A percentile compares a stretch with the other conserved stretches of the same genome.
Evolutionary conservation across 2,888 invertebrate genomes (phyloP).

Genomic region (Aspidiotus rigidus): DNA sequence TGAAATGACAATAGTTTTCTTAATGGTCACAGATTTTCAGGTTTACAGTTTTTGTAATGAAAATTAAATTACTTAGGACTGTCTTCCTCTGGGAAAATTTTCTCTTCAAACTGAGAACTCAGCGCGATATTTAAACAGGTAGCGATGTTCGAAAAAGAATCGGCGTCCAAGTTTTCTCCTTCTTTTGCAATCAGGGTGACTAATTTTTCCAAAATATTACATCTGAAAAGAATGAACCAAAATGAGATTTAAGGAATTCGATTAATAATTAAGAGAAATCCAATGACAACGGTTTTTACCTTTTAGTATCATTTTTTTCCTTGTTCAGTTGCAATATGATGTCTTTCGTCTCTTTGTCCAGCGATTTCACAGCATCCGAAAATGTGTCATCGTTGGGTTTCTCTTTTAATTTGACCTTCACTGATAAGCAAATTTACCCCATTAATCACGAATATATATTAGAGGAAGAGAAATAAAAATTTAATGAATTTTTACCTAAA

Average conservation of each 20-base stretch:
- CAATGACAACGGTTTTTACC: not conserved
- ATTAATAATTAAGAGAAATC: not conserved
- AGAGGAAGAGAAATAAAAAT: not conserved
- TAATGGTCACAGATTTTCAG: no score
- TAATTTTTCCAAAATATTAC: conserved; percentile 56
- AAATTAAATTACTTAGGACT: conserved; percentile 45
- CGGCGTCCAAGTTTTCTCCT: conserved; percentile 52
- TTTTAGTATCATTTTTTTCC: conserved; percentile 34
- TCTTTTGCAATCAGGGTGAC: conserved; percentile 52
- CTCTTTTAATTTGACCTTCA: conserved; percentile 35
- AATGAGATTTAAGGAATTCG: not conserved
- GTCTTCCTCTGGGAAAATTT: conserved; percentile 46
- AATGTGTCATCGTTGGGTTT: conserved; percentile 28
- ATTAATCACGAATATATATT: conserved; percentile 17
- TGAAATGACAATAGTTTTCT: conserved; percentile 36
- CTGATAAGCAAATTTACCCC: conserved; percentile 37
- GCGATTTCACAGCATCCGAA: conserved; percentile 26
- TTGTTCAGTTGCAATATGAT: conserved; percentile 31
- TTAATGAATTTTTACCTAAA: conserved; percentile 24
- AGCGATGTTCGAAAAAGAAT: conserved; percentile 51
- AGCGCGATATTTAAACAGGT: conserved; percentile 52
- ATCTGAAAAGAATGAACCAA: conserved; percentile 42
- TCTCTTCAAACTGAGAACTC: conserved; percentile 46
- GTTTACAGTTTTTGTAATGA: no score
- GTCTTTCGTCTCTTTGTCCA: conserved; percentile 34